These are phyloP conservation scores for Boulengeromyrus knoepffleri DNA, from an alignment of 2,113 vertebrate species.

Conservation along the genomic window DNA sequence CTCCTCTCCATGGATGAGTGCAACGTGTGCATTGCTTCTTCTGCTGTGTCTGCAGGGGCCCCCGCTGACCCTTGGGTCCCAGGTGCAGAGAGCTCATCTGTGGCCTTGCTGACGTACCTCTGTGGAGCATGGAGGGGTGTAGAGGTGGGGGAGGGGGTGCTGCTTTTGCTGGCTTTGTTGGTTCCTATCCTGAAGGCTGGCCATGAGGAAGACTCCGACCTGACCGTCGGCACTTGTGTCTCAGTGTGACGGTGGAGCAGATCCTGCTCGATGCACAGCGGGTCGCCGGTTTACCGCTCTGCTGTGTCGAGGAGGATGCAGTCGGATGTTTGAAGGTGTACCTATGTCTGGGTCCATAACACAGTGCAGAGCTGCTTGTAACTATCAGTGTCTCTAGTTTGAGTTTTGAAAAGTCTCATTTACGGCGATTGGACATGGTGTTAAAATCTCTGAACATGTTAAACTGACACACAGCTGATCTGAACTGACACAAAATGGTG, in stretches of 20 bases:
- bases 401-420: not conserved
- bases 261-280: too few species aligned
- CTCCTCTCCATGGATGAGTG: not conserved
- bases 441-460: not conserved
- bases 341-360: not conserved
- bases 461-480: not conserved
- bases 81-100: not conserved
- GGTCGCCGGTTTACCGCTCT: not conserved
- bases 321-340: not conserved
- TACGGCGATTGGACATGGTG: not conserved
- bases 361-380: not conserved
- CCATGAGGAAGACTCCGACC: not conserved
- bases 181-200: not conserved
- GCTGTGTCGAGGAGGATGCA: not conserved
- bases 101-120: not conserved
- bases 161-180: not conserved
- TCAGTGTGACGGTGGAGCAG: not conserved
- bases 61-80: not conserved
- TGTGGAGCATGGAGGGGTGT: not conserved
- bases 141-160: not conserved
- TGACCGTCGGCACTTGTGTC: not conserved
- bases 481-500: not conserved
- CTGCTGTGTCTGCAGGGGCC: not conserved
- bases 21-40: not conserved
- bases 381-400: not conserved